Evolutionary conservation across 2,888 invertebrate genomes (phyloP).

Genomic region (Axea sp.): DNA sequence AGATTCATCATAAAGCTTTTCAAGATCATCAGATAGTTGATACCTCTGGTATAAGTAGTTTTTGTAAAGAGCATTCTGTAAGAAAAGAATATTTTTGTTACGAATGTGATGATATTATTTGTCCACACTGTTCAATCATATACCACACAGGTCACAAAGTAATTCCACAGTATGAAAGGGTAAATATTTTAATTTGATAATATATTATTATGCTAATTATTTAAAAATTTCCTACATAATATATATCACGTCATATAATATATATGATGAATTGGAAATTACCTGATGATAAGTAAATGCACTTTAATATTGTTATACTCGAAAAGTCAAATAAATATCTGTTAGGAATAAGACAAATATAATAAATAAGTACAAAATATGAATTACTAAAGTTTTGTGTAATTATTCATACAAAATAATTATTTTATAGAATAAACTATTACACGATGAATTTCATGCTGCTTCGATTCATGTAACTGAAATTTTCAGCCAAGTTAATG

Average conservation of each 20-base stretch:
- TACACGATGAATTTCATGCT: neutral
- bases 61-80: constrained; percentile 2
- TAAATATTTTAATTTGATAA: neutral
- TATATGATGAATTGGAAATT: no score
- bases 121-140: constrained; percentile 6
- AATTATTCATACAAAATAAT: no score
- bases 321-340: no score
- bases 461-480: neutral
- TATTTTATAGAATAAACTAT: neutral
- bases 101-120: constrained; percentile 1
- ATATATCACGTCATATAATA: no score
- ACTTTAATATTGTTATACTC: no score
- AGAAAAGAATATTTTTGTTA: neutral
- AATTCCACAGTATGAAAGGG: neutral
- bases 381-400: no score
- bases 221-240: no score
- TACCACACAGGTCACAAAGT: neutral
- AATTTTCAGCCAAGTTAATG: neutral
- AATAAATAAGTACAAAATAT: no score
- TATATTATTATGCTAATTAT: no score
- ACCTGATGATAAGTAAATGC: no score
- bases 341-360: no score
- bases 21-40: constrained; percentile 8
- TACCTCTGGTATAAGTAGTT: neutral
- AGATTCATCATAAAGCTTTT: constrained; percentile 6